A percentile compares a stretch with the other conserved stretches of the same genome.
Evolutionary conservation across 2,113 vertebrate species (phyloP).

Genomic region (Jacana jacana): DNA sequence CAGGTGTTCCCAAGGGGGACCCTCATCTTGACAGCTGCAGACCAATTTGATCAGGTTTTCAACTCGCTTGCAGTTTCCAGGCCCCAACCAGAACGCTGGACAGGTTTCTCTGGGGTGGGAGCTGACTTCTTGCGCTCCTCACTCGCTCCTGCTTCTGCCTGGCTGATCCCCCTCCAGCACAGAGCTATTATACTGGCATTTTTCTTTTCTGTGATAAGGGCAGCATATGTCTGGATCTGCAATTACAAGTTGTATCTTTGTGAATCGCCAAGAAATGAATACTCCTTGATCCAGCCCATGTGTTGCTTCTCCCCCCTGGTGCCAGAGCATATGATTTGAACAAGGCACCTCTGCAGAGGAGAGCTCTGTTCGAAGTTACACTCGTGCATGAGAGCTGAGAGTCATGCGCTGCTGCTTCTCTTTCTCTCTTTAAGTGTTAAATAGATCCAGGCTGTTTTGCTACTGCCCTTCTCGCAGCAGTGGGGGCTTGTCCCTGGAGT

Average conservation of each 20-base stretch:
- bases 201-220: slow-evolving; percentile 18
- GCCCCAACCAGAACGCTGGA: background rate
- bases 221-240: slow-evolving; percentile 45
- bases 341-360: background rate
- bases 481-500: accelerated
- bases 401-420: background rate
- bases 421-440: background rate
- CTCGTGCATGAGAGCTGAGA: background rate
- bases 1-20: background rate
- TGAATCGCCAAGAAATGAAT: slow-evolving; percentile 36
- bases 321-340: background rate
- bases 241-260: slow-evolving; percentile 15
- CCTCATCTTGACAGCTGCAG: background rate
- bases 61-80: background rate
- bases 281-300: slow-evolving; percentile 13
- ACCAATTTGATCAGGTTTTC: background rate
- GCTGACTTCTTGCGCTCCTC: background rate
- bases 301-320: background rate
- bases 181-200: background rate
- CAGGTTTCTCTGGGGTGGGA: background rate
- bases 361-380: background rate
- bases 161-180: background rate
- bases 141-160: background rate
- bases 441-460: background rate
- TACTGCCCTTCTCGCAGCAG: background rate